Conservation (phyloP, 2,888 invertebrate species). For the Scaptomyza tumidula region DNA sequence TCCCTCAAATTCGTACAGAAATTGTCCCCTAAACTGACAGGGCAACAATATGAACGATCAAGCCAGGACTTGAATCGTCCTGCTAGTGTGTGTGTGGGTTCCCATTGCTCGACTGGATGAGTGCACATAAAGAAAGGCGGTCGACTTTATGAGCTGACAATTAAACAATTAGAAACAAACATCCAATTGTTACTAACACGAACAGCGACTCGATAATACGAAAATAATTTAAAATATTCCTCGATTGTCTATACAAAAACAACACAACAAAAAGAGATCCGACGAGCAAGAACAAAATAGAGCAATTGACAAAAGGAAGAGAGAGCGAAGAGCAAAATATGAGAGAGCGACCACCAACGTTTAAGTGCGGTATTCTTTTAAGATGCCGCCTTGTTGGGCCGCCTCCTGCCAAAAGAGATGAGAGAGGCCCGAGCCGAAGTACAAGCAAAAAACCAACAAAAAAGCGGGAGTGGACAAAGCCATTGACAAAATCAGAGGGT, state of each 20-base stretch:
- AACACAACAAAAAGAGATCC: slow-evolving; percentile 32
- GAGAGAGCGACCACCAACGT: slow-evolving; percentile 67
- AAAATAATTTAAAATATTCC: slow-evolving; percentile 76
- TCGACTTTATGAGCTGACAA: slow-evolving; percentile 69
- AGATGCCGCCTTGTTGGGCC: slow-evolving; percentile 70
- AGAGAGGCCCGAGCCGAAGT: slow-evolving; percentile 63
- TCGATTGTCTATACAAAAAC: slow-evolving; percentile 32
- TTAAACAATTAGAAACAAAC: slow-evolving; percentile 82
- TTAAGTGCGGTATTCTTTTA: slow-evolving; percentile 45
- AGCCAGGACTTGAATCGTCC: slow-evolving; percentile 5
- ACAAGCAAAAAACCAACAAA: slow-evolving; percentile 7
- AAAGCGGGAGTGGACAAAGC: slow-evolving; percentile 67
- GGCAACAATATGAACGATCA: slow-evolving; percentile 51
- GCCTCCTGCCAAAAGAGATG: slow-evolving; percentile 36
- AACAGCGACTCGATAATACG: slow-evolving; percentile 79
- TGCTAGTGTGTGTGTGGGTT: slow-evolving; percentile 28
- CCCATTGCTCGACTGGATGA: slow-evolving; percentile 25
- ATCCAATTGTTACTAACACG: slow-evolving; percentile 65
- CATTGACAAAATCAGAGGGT: slow-evolving; percentile 66
- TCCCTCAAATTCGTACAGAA: slow-evolving; percentile 57
- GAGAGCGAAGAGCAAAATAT: slow-evolving; percentile 68
- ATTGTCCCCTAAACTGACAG: slow-evolving; percentile 65
- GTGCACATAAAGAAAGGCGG: slow-evolving; percentile 40
- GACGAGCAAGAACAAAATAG: slow-evolving; percentile 64
- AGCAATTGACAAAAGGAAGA: slow-evolving; percentile 71